Base-by-base conservation (phyloP, 2,888 invertebrate species). In the Noctuana brunneofusca region DNA sequence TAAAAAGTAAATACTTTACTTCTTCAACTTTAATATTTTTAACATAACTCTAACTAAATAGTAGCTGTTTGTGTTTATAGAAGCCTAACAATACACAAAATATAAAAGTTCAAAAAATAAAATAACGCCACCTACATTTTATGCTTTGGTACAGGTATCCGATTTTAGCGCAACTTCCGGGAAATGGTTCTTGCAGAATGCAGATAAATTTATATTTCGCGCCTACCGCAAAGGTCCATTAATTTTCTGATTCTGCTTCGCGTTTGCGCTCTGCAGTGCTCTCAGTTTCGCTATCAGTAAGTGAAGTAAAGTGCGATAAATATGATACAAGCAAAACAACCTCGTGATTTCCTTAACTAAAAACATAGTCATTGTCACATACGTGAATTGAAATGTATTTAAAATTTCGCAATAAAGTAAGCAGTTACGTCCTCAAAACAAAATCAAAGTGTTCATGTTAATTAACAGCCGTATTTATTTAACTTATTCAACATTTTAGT, bases 191-290 rank as follows among this genome's bases (percentile, higher is more conserved):
- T 4, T 35, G 50, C 46, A 32, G 43, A 56, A 46, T 57, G 60
- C 60, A 56, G 56, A 56, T 41, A 56, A 50, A 59, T 60, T 55
- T 55, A 27, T 55, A 55, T 62, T 62, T 62, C 38, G 62, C 62
- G 62, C 62, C 30, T 49, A 50, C 62, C 27, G 55, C 55, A 62
- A 35, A 46, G 55, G 48, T 49, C 62, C 49, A 62, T 54, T 60
- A 35, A 46, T 46, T 53, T 60, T 48, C 32, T 49, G 49, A 62
- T 57, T 46, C 41, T 41, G 43, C 55, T 59, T 59, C 43, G 67
- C 64, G 65, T 65, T 64, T 67, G 67, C 67, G 67, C 65, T 27
- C 46, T 67, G 35, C 49, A 53, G 46, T 58, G 27, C 27, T 55
- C 20, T 46, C 27, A 32, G 14, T 50, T 50, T n/a, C n/a, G 18